These are phyloP conservation scores for Carcharodon carcharias DNA, from an alignment of 2,797 vertebrate species.

Conservation along the genomic window DNA sequence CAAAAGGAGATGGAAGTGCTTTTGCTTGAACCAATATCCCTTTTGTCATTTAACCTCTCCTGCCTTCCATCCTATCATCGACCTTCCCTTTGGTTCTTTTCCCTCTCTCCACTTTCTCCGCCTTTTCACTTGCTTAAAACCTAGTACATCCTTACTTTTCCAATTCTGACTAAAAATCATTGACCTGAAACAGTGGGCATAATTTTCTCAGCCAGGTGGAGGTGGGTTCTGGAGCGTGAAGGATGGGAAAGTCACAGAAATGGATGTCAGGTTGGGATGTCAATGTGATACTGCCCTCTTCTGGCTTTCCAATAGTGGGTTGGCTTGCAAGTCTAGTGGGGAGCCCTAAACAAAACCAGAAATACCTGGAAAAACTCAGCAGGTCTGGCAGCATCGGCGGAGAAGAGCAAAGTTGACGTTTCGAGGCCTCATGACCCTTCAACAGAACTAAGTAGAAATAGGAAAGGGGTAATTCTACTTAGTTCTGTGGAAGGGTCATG, in stretches of 20 bases:
- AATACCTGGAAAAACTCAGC: no score
- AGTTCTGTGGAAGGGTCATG: no score
- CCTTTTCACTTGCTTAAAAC: no score
- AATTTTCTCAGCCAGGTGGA: neutral
- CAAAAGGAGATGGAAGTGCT: neutral
- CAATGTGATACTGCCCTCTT: neutral
- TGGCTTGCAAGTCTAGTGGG: neutral
- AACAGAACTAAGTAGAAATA: no score
- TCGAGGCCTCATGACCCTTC: no score
- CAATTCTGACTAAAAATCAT: neutral
- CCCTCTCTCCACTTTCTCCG: neutral
- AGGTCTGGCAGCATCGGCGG: no score
- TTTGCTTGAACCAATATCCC: neutral
- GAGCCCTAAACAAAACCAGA: no score
- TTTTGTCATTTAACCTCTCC: neutral
- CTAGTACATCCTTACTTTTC: no score
- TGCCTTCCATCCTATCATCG: no score
- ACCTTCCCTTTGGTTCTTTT: neutral
- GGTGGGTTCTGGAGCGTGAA: neutral
- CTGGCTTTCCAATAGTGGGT: neutral
- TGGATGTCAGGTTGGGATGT: neutral
- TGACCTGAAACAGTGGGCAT: neutral
- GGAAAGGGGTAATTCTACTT: no score
- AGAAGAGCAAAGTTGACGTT: no score
- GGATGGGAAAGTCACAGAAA: neutral